These are phyloP conservation scores for Drosophila nasuta DNA, from an alignment of 1,140 invertebrate genomes.

Conservation along the genomic window DNA sequence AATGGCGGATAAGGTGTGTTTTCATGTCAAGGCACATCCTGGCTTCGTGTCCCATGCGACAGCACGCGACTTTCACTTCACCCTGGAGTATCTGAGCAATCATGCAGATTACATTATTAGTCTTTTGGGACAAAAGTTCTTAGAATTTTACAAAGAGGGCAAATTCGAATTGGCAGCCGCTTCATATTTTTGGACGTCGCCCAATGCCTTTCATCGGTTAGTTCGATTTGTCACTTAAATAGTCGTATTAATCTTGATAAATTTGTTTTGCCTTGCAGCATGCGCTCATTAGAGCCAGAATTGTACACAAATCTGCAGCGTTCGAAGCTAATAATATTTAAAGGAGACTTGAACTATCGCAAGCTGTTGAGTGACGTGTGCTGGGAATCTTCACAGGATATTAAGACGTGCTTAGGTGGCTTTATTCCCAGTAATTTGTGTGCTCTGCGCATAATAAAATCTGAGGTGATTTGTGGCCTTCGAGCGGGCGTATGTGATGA, in stretches of 20 bases:
- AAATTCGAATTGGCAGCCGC: constrained; percentile 85
- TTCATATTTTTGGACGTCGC: constrained; percentile 95
- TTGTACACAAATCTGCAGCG: constrained; percentile 90
- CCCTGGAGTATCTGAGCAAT: constrained; percentile 85
- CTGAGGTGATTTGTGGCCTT: constrained; percentile 95
- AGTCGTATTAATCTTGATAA: background rate
- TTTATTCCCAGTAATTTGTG: constrained; percentile 94
- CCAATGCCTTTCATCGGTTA: constrained; percentile 88
- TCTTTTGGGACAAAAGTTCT: constrained; percentile 87
- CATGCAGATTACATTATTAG: constrained; percentile 82
- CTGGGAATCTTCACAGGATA: constrained; percentile 90
- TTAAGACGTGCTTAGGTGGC: constrained; percentile 89
- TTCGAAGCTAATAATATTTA: constrained; percentile 93
- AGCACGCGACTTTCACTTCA: constrained; percentile 91
- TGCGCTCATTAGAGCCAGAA: constrained; percentile 89
- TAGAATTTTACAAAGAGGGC: constrained; percentile 86
- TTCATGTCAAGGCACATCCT: constrained; percentile 95
- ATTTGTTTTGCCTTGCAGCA: constrained; percentile 86
- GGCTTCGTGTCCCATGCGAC: constrained; percentile 98
- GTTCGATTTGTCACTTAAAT: background rate
- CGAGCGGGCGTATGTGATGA: constrained; percentile 87
- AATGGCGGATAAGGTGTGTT: constrained; percentile 90
- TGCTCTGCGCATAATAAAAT: constrained; percentile 94
- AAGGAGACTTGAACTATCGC: constrained; percentile 98
- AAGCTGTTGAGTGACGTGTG: constrained; percentile 96